Conservation (phyloP, 2,797 vertebrate species). For the Remorina albescens region DNA sequence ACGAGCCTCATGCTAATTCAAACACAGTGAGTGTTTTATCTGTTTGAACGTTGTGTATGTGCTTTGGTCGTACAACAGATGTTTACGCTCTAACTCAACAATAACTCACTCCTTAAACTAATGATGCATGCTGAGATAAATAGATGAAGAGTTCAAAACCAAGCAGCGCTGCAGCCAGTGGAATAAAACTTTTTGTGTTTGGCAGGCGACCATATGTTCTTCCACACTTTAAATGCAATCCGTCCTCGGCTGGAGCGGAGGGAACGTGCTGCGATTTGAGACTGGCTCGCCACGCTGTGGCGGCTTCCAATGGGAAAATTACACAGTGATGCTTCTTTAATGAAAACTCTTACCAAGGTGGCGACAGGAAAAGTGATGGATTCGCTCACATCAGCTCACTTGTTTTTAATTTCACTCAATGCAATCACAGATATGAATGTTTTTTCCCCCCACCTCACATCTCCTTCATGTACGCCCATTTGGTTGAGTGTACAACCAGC, state of each 20-base stretch:
- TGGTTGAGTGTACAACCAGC: constrained; percentile 11
- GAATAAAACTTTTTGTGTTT: constrained; percentile 32
- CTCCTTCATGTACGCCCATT: not conserved
- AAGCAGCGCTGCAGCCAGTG: constrained; percentile 30
- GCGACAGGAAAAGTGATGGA: constrained; percentile 26
- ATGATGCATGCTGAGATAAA: constrained; percentile 60
- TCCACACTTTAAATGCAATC: constrained; percentile 31
- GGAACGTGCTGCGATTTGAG: constrained; percentile 17
- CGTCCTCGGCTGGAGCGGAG: constrained; percentile 36
- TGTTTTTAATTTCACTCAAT: constrained; percentile 43
- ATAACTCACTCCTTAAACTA: constrained; percentile 47
- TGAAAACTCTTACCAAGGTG: constrained; percentile 29
- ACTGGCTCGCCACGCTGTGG: not conserved
- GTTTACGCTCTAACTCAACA: constrained; percentile 45
- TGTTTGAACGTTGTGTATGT: not conserved
- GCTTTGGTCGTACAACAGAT: constrained; percentile 41
- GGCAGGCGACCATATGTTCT: constrained; percentile 54
- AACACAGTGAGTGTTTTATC: not conserved
- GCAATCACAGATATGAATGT: constrained; percentile 39
- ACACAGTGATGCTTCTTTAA: constrained; percentile 38
- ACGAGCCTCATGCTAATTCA: constrained; percentile 2
- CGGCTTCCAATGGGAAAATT: constrained; percentile 23
- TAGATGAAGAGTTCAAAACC: constrained; percentile 36
- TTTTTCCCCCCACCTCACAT: not conserved
- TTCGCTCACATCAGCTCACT: constrained; percentile 30